These are phyloP conservation scores for Dorcus parallelipipedus DNA, from an alignment of 2,888 invertebrate species.

Conservation along the genomic window DNA sequence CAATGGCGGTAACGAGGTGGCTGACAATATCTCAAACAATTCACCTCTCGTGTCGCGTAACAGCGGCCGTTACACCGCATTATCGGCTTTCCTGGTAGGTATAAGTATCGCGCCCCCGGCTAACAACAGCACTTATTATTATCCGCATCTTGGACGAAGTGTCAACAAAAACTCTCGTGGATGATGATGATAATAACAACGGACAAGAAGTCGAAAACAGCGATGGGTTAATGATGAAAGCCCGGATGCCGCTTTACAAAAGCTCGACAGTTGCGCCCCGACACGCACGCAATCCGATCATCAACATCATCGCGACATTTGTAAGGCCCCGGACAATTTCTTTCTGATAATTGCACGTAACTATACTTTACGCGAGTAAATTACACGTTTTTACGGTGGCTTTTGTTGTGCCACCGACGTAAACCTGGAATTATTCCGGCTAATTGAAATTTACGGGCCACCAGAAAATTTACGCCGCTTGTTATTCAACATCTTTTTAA, in stretches of 20 bases:
- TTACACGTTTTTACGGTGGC: not conserved
- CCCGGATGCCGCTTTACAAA: slow-evolving; percentile 21
- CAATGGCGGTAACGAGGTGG: slow-evolving; percentile 47
- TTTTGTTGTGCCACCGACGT: too few relatives aligned
- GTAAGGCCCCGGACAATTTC: slow-evolving; percentile 9
- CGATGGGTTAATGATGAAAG: slow-evolving; percentile 20
- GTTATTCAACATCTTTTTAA: not conserved
- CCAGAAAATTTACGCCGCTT: not conserved
- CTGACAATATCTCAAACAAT: slow-evolving; percentile 19
- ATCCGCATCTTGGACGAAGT: slow-evolving; percentile 1
- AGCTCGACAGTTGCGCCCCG: slow-evolving; percentile 18
- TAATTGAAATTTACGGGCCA: slow-evolving; percentile 2
- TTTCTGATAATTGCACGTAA: slow-evolving; percentile 11
- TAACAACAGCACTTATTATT: not conserved
- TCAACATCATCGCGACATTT: slow-evolving; percentile 29
- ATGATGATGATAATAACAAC: not conserved
- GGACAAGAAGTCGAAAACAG: not conserved
- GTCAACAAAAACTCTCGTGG: slow-evolving; percentile 7
- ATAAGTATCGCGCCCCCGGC: not conserved
- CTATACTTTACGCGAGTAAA: slow-evolving; percentile 1
- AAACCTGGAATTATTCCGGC: not conserved
- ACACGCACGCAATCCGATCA: slow-evolving; percentile 38
- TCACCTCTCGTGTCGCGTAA: slow-evolving; percentile 9
- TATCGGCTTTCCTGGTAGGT: not conserved
- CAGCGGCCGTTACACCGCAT: slow-evolving; percentile 12